phyloP scores from a whole-genome alignment of 2,113 vertebrate genomes.

The Haemorhous mexicanus region DNA sequence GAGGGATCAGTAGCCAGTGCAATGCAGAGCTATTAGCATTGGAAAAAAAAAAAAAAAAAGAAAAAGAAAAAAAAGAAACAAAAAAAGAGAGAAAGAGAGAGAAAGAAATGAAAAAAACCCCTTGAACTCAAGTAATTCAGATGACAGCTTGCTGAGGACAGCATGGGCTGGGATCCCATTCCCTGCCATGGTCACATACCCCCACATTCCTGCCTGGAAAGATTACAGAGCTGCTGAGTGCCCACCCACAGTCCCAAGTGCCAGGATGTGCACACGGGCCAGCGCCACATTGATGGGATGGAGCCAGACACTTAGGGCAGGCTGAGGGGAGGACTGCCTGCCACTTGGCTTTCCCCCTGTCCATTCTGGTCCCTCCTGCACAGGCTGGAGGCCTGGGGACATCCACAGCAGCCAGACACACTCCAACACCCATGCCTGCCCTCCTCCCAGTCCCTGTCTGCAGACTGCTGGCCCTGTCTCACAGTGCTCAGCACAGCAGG shows the following conservation, averaged over 20 bases:
- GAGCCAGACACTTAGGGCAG: neutral
- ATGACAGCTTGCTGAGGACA: neutral
- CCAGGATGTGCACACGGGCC: neutral
- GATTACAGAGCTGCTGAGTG: neutral
- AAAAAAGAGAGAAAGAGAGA: neutral
- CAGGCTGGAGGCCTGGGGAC: neutral
- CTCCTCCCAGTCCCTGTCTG: neutral
- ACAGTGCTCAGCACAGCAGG: neutral
- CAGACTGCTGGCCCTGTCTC: neutral
- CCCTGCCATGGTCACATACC: neutral
- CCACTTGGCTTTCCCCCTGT: rapidly evolving
- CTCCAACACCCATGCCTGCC: neutral
- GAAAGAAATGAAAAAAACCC: neutral
- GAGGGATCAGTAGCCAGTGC: conserved; percentile 59
- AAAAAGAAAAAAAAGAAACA: neutral
- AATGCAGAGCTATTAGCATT: conserved; percentile 51
- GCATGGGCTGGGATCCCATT: neutral
- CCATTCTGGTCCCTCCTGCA: neutral
- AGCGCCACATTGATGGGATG: rapidly evolving
- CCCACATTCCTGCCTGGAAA: neutral
- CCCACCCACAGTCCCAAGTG: neutral
- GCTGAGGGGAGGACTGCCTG: neutral
- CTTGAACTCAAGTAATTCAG: conserved; percentile 1
- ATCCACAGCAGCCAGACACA: neutral
- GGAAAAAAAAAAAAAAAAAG: neutral